These are phyloP conservation scores for Carettochelys insculpta DNA, from an alignment of 2,113 vertebrate species.

Conservation along the genomic window DNA sequence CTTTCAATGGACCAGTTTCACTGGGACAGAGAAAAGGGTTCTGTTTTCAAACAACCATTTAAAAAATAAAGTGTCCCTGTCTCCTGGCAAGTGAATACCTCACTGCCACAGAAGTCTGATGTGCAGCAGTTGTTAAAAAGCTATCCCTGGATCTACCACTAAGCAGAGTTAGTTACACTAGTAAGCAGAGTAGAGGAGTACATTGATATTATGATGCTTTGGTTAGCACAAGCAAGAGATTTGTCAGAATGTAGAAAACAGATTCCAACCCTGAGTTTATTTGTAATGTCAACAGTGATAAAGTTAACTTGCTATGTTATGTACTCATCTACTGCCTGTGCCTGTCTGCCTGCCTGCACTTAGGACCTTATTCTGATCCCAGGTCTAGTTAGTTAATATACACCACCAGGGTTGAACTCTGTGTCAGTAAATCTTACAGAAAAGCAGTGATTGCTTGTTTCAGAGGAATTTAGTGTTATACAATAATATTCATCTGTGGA, in stretches of 20 bases:
- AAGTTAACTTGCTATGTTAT: conserved; percentile 10
- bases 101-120: conserved; percentile 55
- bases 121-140: conserved; percentile 62
- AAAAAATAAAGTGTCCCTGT: conserved; percentile 48
- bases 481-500: neutral
- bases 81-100: conserved; percentile 52
- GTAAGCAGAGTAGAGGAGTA: conserved; percentile 47
- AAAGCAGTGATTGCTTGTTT: neutral
- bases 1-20: conserved; percentile 34
- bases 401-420: neutral
- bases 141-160: conserved; percentile 33
- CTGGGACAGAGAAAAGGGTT: conserved; percentile 49
- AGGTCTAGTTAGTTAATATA: neutral
- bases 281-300: conserved; percentile 15
- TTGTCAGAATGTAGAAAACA: conserved; percentile 28
- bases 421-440: neutral
- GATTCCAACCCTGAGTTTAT: neutral
- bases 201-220: conserved; percentile 48
- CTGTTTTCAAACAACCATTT: conserved; percentile 53
- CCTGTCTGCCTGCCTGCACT: neutral
- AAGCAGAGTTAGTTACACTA: conserved; percentile 25
- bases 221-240: conserved; percentile 16
- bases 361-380: neutral
- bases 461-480: neutral
- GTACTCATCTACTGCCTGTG: neutral